phyloP scores from a whole-genome alignment of 1,140 invertebrate genomes.

The Bombus ignitus region DNA sequence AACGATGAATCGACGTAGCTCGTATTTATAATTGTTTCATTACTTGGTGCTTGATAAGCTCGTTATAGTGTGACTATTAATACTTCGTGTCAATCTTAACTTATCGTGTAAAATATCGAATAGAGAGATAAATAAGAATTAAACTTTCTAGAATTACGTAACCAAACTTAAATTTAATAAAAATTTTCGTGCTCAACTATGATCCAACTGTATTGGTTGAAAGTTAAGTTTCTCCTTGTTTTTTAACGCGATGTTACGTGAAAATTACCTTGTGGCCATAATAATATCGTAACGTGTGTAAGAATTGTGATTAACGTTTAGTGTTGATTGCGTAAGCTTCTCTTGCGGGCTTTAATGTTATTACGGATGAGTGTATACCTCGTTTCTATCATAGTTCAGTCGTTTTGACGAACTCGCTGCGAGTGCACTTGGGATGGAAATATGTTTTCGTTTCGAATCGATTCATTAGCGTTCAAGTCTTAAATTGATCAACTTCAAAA shows the following conservation, averaged over 20 bases:
- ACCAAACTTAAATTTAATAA: neutral
- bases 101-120: neutral
- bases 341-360: neutral
- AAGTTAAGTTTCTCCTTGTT: neutral
- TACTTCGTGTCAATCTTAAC: neutral
- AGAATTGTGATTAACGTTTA: slow-evolving; percentile 8
- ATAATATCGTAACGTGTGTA: neutral
- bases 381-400: neutral
- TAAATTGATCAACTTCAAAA: no score
- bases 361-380: neutral
- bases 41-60: neutral
- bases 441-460: neutral
- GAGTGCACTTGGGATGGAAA: neutral
- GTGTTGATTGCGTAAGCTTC: neutral
- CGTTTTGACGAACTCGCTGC: slow-evolving; percentile 1
- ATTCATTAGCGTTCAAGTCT: neutral
- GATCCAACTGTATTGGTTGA: neutral
- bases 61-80: neutral
- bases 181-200: neutral
- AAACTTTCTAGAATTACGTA: neutral
- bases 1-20: neutral
- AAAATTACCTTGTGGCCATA: neutral
- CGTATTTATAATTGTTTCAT: neutral
- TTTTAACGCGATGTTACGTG: neutral
- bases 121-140: neutral